These are phyloP conservation scores for Ophioninae sp. DNA, from an alignment of 2,888 invertebrate species.

Conservation along the genomic window DNA sequence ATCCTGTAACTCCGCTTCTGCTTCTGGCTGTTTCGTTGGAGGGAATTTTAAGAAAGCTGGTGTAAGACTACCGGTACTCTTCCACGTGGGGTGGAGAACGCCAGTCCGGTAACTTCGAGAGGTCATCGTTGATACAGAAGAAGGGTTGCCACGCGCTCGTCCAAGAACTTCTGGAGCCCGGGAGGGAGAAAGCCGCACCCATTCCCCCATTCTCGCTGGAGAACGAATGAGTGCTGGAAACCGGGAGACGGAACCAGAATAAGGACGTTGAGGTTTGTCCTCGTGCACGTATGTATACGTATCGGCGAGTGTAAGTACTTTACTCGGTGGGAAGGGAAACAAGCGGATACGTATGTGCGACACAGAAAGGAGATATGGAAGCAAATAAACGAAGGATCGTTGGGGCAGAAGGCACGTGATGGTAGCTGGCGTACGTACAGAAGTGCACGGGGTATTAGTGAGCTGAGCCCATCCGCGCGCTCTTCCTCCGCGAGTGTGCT, in stretches of 20 bases:
- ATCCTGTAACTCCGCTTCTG: slow-evolving; percentile 47
- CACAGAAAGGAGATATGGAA: slow-evolving; percentile 45
- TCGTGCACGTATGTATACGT: slow-evolving; percentile 2
- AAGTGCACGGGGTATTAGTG: slow-evolving; percentile 45
- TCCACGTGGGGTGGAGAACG: slow-evolving; percentile 30
- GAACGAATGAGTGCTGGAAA: slow-evolving; percentile 51
- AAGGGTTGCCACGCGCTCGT: slow-evolving; percentile 63
- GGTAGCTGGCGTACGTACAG: slow-evolving; percentile 52
- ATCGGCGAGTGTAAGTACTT: slow-evolving; percentile 41
- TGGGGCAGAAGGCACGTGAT: slow-evolving; percentile 56
- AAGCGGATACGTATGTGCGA: slow-evolving; percentile 29
- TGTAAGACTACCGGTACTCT: slow-evolving; percentile 24
- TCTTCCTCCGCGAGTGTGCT: slow-evolving; percentile 39
- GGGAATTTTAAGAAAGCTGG: slow-evolving; percentile 12
- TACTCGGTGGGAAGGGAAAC: slow-evolving; percentile 43
- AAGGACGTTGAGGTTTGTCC: slow-evolving; percentile 6
- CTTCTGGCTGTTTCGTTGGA: background rate
- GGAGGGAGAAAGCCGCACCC: slow-evolving; percentile 38
- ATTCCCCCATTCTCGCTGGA: slow-evolving; percentile 21
- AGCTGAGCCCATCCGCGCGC: slow-evolving; percentile 41
- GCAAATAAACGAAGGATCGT: slow-evolving; percentile 57
- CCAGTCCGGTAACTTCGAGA: slow-evolving; percentile 55
- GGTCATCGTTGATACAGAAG: slow-evolving; percentile 66
- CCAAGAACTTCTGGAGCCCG: slow-evolving; percentile 59
- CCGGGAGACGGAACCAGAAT: slow-evolving; percentile 39